A percentile compares a stretch with the other conserved stretches of the same genome.
phyloP scores from a whole-genome alignment of 1,140 invertebrate genomes.

The Anoplophora glabripennis region DNA sequence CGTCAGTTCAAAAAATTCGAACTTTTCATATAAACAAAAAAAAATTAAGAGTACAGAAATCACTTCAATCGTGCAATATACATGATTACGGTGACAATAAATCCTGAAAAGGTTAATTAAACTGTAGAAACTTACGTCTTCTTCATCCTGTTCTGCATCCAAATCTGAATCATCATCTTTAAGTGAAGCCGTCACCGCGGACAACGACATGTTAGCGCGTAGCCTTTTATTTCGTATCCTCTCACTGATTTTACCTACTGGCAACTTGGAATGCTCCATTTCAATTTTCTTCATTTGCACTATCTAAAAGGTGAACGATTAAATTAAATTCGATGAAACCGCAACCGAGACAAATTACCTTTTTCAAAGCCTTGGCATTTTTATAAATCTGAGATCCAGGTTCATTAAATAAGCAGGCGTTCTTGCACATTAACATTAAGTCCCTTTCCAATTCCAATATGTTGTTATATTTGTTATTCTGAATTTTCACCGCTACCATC shows the following conservation, averaged over 20 bases:
- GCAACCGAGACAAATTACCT: constrained; percentile 51
- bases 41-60: no score
- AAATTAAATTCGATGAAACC: background rate
- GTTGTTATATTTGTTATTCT: constrained; percentile 72
- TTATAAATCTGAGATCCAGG: constrained; percentile 96
- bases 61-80: no score
- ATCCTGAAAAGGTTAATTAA: no score
- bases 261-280: constrained; percentile 53
- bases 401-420: constrained; percentile 96
- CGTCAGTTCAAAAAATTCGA: no score
- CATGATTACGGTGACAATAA: no score
- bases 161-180: constrained; percentile 49
- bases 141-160: constrained; percentile 41
- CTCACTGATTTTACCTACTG: constrained; percentile 53
- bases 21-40: no score
- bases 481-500: constrained; percentile 88
- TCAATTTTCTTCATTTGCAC: constrained; percentile 61
- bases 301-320: constrained; percentile 40
- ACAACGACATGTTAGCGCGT: constrained; percentile 50
- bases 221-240: constrained; percentile 49
- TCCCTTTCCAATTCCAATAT: constrained; percentile 88
- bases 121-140: constrained; percentile 17
- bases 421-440: constrained; percentile 86
- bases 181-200: constrained; percentile 53
- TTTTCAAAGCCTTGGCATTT: constrained; percentile 87